Evolutionary conservation across 2,113 vertebrate species (phyloP).

Genomic region (Phodopus roborovskii): DNA sequence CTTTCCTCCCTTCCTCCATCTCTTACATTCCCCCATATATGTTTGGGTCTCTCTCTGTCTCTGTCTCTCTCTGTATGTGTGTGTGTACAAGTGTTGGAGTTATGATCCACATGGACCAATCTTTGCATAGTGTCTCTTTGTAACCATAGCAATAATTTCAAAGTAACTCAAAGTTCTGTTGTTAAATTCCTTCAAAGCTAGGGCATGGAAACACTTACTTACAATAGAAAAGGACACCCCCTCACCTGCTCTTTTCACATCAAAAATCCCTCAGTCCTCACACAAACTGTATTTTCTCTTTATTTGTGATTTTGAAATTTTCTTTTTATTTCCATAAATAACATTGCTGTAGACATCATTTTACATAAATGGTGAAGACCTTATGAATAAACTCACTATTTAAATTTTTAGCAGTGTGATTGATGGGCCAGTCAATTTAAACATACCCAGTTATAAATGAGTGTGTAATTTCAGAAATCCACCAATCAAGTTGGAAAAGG

Average conservation of each 20-base stretch:
- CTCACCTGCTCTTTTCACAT: not conserved
- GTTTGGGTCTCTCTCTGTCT: not conserved
- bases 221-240: not conserved
- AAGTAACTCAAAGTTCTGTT: conserved; percentile 24
- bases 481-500: not conserved
- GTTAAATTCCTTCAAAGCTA: conserved; percentile 26
- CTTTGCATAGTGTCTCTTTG: conserved; percentile 7
- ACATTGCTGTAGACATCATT: not conserved
- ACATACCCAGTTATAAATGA: conserved; percentile 15
- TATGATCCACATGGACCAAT: not conserved
- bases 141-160: conserved; percentile 12
- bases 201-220: not conserved
- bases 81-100: not conserved
- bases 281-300: not conserved
- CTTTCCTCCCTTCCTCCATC: not conserved
- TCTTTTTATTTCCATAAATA: conserved; percentile 15
- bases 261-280: not conserved
- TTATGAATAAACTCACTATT: conserved; percentile 28
- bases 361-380: not conserved
- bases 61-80: not conserved
- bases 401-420: conserved; percentile 23
- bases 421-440: conserved; percentile 1
- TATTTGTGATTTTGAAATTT: conserved; percentile 41
- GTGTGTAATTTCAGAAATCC: not conserved
- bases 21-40: not conserved